Conservation (phyloP, 2,113 vertebrate species). For the Thunnus thynnus region DNA sequence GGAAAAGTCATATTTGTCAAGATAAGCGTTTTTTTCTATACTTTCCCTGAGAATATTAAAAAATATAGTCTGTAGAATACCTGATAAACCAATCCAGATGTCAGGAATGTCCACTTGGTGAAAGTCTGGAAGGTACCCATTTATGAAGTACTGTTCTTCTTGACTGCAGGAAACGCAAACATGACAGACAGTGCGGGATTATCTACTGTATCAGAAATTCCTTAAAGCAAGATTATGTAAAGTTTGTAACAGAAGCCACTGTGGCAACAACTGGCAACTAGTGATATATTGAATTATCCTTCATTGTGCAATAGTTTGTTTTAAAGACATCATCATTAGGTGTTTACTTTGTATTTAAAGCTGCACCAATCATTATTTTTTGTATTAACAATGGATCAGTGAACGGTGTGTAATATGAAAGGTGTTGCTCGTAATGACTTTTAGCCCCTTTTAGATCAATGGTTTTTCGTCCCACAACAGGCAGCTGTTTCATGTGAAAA, state of each 20-base stretch:
- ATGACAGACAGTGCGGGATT: not conserved
- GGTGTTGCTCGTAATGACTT: not conserved
- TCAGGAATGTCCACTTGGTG: slow-evolving; percentile 83
- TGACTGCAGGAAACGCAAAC: slow-evolving; percentile 62
- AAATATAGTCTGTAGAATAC: slow-evolving; percentile 43
- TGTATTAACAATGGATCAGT: not conserved
- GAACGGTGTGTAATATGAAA: not conserved
- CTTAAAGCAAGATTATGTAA: no score
- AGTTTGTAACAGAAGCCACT: no score
- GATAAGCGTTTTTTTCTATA: not conserved
- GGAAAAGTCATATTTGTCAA: not conserved
- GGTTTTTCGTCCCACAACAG: not conserved
- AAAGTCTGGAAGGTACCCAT: slow-evolving; percentile 83
- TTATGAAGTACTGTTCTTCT: slow-evolving; percentile 85
- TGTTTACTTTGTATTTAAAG: not conserved
- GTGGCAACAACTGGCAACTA: no score
- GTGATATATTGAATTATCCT: not conserved
- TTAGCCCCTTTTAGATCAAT: not conserved
- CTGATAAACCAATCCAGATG: slow-evolving; percentile 86
- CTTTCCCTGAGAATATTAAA: not conserved
- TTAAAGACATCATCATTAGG: no score
- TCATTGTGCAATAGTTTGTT: not conserved
- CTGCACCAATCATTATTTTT: not conserved
- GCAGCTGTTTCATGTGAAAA: not conserved
- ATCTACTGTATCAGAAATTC: no score